phyloP scores from a whole-genome alignment of 1,140 invertebrate genomes.

The Drosophila erecta region DNA sequence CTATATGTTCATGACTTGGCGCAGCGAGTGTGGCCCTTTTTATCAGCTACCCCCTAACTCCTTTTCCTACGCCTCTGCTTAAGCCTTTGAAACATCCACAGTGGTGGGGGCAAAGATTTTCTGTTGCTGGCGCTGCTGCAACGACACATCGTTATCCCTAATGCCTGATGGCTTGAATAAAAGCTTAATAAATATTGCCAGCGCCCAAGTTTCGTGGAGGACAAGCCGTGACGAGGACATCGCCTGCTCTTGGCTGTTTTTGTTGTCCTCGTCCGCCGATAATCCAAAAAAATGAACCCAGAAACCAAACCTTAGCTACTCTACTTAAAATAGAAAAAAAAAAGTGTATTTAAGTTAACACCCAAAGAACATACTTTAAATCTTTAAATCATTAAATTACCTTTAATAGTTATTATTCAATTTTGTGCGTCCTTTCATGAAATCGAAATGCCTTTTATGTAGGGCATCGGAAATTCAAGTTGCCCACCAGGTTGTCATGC shows the following conservation, averaged over 20 bases:
- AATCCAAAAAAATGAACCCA: background rate
- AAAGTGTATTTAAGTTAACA: too few species aligned
- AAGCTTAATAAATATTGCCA: slow-evolving; percentile 77
- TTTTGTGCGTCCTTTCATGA: background rate
- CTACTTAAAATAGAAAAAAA: background rate
- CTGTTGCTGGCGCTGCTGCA: slow-evolving; percentile 27
- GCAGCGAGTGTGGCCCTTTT: background rate
- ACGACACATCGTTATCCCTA: slow-evolving; percentile 71
- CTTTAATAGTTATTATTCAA: too few species aligned
- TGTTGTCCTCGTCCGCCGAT: slow-evolving; percentile 21
- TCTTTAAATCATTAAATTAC: too few species aligned
- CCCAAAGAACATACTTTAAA: too few species aligned
- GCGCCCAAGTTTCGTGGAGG: slow-evolving; percentile 41
- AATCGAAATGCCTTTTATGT: too few species aligned
- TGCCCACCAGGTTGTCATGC: slow-evolving; percentile 28
- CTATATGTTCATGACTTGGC: slow-evolving; percentile 32
- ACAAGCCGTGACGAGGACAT: slow-evolving; percentile 35
- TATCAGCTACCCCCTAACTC: background rate
- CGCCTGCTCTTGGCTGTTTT: slow-evolving; percentile 7
- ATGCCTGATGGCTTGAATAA: slow-evolving; percentile 79
- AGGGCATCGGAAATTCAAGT: slow-evolving; percentile 6
- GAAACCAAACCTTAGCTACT: background rate
- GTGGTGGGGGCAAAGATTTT: slow-evolving; percentile 25
- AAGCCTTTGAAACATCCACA: slow-evolving; percentile 31
- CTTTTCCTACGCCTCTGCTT: background rate